Conservation (phyloP, 2,888 invertebrate genomes). For the Micoletzkya japonica region DNA sequence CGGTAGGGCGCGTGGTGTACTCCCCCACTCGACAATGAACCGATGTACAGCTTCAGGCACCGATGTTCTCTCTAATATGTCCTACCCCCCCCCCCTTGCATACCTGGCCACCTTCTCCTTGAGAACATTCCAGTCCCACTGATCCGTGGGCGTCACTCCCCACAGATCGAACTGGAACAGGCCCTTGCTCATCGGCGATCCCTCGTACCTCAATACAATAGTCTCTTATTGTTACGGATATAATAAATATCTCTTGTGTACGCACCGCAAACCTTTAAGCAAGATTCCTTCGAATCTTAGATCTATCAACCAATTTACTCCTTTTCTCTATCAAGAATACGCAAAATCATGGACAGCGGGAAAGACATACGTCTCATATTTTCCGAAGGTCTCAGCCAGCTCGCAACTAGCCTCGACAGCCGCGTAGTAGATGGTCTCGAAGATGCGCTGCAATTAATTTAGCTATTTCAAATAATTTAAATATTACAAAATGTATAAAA, state of each 20-base stretch:
- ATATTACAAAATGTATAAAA: neutral
- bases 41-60: no score
- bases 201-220: constrained; percentile 79
- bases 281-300: constrained; percentile 78
- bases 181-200: constrained; percentile 90
- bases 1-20: no score
- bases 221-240: no score
- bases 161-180: constrained; percentile 98
- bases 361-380: constrained; percentile 86
- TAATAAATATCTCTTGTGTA: no score
- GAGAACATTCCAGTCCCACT: constrained; percentile 83
- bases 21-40: no score
- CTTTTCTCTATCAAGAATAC: neutral
- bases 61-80: no score
- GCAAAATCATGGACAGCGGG: no score
- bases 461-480: no score
- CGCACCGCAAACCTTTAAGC: constrained; percentile 95
- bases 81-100: constrained; percentile 40
- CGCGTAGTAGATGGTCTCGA: constrained; percentile 95
- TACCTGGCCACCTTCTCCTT: constrained; percentile 80
- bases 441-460: constrained; percentile 74
- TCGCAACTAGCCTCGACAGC: constrained; percentile 84
- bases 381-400: constrained; percentile 76
- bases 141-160: constrained; percentile 73
- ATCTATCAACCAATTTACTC: neutral